These are phyloP conservation scores for Eleginops maclovinus DNA, from an alignment of 2,113 vertebrate species.

Conservation along the genomic window DNA sequence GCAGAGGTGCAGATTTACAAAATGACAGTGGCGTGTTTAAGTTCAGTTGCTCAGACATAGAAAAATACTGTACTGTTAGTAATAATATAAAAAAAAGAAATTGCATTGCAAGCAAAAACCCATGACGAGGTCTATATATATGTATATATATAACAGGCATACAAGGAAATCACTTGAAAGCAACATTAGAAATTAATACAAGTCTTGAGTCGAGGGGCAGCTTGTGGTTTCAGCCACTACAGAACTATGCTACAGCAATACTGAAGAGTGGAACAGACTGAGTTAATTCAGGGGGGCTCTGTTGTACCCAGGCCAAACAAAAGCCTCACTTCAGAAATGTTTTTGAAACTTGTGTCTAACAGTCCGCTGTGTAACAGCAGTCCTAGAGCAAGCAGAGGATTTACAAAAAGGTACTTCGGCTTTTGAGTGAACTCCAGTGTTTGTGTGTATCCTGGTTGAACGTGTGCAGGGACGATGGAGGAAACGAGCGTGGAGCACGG, in stretches of 20 bases:
- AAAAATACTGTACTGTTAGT: conserved; percentile 77
- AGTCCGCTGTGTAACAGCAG: conserved; percentile 79
- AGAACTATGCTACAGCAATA: conserved; percentile 72
- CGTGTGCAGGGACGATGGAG: conserved; percentile 43
- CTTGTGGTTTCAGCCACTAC: conserved; percentile 47
- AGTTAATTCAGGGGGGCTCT: conserved; percentile 39
- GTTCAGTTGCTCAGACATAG: conserved; percentile 70
- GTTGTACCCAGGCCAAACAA: conserved; percentile 19
- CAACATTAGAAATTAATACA: conserved; percentile 64
- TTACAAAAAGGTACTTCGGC: conserved; percentile 75
- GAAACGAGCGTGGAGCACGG: conserved; percentile 29
- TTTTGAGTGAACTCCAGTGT: conserved; percentile 78
- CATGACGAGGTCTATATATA: conserved; percentile 55
- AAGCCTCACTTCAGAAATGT: conserved; percentile 38
- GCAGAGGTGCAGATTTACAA: conserved; percentile 71
- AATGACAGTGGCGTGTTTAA: conserved; percentile 71
- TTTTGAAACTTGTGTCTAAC: conserved; percentile 59
- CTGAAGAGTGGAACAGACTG: conserved; percentile 45
- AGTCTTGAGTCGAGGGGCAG: conserved; percentile 45
- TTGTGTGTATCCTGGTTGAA: conserved; percentile 51
- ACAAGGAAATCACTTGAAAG: conserved; percentile 66
- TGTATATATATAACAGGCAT: conserved; percentile 53
- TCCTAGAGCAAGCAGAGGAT: conserved; percentile 64
- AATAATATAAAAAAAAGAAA: conserved; percentile 58
- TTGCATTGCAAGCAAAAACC: conserved; percentile 71